phyloP scores from a whole-genome alignment of 2,113 vertebrate species.

The Pyrgilauda ruficollis region DNA sequence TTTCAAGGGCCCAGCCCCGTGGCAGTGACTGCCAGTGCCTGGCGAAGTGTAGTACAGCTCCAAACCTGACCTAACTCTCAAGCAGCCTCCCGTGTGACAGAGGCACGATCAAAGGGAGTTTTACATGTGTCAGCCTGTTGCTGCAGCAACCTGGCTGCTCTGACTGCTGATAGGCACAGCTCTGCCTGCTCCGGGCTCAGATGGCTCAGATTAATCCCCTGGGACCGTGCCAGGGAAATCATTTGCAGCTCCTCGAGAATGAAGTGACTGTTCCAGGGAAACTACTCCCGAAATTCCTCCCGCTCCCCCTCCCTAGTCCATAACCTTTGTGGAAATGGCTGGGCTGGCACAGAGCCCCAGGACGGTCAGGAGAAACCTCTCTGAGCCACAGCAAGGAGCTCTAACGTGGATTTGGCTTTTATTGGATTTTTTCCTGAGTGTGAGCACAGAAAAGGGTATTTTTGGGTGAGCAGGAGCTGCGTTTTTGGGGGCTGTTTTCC shows the following conservation, averaged over 20 bases:
- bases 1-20: not conserved
- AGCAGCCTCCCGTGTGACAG: not conserved
- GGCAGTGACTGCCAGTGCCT: not conserved
- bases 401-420: not conserved
- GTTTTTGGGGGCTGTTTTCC: not conserved
- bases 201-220: not conserved
- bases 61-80: not conserved
- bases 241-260: not conserved
- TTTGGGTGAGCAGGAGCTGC: not conserved
- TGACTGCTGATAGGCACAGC: not conserved
- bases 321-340: not conserved
- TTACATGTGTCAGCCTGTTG: not conserved
- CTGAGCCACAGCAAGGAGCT: not conserved
- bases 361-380: not conserved
- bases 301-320: not conserved
- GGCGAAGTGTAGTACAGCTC: not conserved
- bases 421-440: not conserved
- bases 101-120: not conserved
- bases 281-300: not conserved
- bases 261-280: not conserved
- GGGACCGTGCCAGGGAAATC: not conserved
- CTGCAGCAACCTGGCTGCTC: conserved; percentile 10
- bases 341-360: not conserved
- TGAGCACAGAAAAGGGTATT: not conserved
- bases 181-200: not conserved